Conservation (phyloP, 2,113 vertebrate genomes). For the Myanophis thanlyinensis region DNA sequence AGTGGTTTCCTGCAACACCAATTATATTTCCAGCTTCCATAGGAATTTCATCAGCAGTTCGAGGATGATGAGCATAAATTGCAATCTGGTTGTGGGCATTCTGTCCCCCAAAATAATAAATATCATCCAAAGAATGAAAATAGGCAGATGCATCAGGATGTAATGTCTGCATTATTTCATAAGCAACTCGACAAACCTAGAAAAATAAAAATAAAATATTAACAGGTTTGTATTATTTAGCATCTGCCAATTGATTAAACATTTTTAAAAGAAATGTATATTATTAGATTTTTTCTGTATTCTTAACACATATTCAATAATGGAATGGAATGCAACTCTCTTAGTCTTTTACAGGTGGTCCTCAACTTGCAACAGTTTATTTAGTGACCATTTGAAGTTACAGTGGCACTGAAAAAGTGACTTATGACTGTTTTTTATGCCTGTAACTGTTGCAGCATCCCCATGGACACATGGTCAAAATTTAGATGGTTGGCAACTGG, state of each 20-base stretch:
- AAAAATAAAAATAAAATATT: constrained; percentile 32
- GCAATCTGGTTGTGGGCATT: constrained; percentile 98
- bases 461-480: background rate
- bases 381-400: background rate
- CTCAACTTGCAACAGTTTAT: background rate
- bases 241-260: background rate
- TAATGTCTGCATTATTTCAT: constrained; percentile 98
- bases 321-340: background rate
- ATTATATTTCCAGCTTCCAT: constrained; percentile 95
- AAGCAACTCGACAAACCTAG: constrained; percentile 97
- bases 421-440: background rate
- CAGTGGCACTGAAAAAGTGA: background rate
- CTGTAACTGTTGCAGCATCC: background rate
- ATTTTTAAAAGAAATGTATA: background rate
- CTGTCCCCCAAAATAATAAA: constrained; percentile 99
- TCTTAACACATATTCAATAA: background rate
- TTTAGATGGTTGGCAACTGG: background rate
- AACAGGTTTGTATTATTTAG: background rate
- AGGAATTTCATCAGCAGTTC: constrained; percentile 89
- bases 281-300: background rate
- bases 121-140: constrained; percentile 97
- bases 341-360: background rate
- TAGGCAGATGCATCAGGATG: constrained; percentile 94
- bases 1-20: constrained; percentile 97
- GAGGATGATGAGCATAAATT: constrained; percentile 89